Percentiles rank a stretch among this genome's conserved stretches.
phyloP scores from a whole-genome alignment of 2,888 invertebrate genomes.

The Latheticus oryzae region DNA sequence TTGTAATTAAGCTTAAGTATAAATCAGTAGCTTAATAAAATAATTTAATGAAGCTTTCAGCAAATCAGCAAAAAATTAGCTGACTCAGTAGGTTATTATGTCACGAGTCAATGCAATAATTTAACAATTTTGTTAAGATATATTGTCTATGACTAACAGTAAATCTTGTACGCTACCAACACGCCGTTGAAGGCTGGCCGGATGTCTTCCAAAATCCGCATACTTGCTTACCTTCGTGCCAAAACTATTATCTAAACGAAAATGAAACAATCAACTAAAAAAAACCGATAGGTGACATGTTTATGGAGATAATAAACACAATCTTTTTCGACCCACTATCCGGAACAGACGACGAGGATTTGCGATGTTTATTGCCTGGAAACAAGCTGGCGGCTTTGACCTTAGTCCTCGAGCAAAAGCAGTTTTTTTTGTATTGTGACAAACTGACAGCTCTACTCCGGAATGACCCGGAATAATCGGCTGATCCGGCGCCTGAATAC shows the following conservation, averaged over 20 bases:
- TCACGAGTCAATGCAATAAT: slow-evolving; percentile 32
- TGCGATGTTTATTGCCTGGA: slow-evolving; percentile 27
- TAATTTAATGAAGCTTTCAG: no score
- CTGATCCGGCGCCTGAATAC: slow-evolving; percentile 35
- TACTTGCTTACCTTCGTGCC: slow-evolving; percentile 37
- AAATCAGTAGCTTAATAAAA: no score
- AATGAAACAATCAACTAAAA: slow-evolving; percentile 29
- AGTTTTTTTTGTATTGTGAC: slow-evolving; percentile 24
- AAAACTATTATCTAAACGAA: slow-evolving; percentile 29
- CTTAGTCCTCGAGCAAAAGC: slow-evolving; percentile 33
- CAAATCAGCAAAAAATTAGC: slow-evolving; percentile 28
- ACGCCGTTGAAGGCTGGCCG: slow-evolving; percentile 34
- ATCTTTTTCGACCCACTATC: slow-evolving; percentile 29
- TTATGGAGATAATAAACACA: slow-evolving; percentile 31
- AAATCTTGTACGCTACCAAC: slow-evolving; percentile 42
- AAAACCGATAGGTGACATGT: slow-evolving; percentile 25
- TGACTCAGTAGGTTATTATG: slow-evolving; percentile 45
- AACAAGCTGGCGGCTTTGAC: slow-evolving; percentile 26
- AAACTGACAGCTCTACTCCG: slow-evolving; percentile 15
- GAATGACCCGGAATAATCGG: slow-evolving; percentile 26
- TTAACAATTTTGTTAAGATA: slow-evolving; percentile 33
- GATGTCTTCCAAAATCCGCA: slow-evolving; percentile 39
- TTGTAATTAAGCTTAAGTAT: slow-evolving; percentile 13
- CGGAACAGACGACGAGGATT: slow-evolving; percentile 33
- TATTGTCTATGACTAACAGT: slow-evolving; percentile 39